Conservation (phyloP, 2,888 invertebrate species). For the Xestia xanthographa region DNA sequence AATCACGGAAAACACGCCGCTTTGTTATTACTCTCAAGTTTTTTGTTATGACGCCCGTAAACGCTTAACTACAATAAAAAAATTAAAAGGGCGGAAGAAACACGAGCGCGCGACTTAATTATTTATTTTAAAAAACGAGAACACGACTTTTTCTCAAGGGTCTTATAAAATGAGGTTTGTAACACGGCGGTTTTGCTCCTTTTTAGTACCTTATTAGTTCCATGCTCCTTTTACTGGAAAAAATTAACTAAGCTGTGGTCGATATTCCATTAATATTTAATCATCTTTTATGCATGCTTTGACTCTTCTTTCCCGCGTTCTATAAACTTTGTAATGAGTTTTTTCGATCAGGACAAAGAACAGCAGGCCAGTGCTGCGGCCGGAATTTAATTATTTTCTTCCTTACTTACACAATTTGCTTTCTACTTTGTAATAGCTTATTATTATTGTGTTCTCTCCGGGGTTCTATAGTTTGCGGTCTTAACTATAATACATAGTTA, state of each 20-base stretch:
- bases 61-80: conserved; percentile 44
- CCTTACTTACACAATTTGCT: conserved; percentile 4
- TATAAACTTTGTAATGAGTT: conserved; percentile 59
- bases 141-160: neutral
- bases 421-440: conserved; percentile 12
- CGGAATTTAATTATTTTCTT: conserved; percentile 58
- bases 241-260: conserved; percentile 36
- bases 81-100: conserved; percentile 36
- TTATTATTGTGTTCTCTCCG: conserved; percentile 7
- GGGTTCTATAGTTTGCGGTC: conserved; percentile 1
- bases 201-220: conserved; percentile 4
- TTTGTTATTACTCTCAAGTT: conserved; percentile 36
- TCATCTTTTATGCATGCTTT: conserved; percentile 44
- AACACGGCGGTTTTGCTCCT: neutral
- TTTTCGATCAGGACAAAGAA: conserved; percentile 51
- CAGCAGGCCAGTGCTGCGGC: conserved; percentile 15
- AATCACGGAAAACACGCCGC: conserved; percentile 55
- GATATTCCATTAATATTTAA: conserved; percentile 54
- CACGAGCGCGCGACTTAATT: conserved; percentile 39
- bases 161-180: conserved; percentile 5
- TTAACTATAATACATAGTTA: conserved; percentile 8
- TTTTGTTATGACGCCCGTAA: conserved; percentile 48
- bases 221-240: neutral
- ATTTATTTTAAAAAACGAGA: conserved; percentile 42
- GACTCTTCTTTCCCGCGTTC: conserved; percentile 50